Evolutionary conservation across 2,888 invertebrate genomes (phyloP).

Genomic region (Drosophila kokeensis): DNA sequence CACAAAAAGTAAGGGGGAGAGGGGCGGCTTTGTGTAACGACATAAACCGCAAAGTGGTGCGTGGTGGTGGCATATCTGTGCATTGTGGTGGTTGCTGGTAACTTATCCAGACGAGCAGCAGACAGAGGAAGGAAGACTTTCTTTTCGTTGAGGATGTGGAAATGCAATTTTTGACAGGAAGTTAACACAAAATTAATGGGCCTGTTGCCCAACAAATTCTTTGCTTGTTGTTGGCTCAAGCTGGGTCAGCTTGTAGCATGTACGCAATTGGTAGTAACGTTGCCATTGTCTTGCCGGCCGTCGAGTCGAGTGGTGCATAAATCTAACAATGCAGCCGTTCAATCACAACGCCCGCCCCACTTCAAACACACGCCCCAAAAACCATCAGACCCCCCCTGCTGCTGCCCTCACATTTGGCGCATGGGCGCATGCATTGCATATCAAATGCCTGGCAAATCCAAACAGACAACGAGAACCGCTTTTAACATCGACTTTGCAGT

Average conservation of each 20-base stretch:
- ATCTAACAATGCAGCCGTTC: slow-evolving; percentile 70
- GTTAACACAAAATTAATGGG: slow-evolving; percentile 59
- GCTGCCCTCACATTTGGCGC: slow-evolving; percentile 44
- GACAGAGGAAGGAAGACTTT: slow-evolving; percentile 3
- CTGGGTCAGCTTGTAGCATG: slow-evolving; percentile 15
- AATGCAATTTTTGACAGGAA: slow-evolving; percentile 68
- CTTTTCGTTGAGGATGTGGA: slow-evolving; percentile 16
- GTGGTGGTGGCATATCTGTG: neutral
- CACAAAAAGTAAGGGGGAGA: neutral
- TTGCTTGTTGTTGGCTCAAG: slow-evolving; percentile 12
- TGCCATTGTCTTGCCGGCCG: slow-evolving; percentile 37
- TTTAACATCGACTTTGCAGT: slow-evolving; percentile 55
- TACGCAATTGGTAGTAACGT: slow-evolving; percentile 27
- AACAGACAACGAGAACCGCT: slow-evolving; percentile 11
- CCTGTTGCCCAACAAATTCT: slow-evolving; percentile 3
- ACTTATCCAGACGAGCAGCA: slow-evolving; percentile 15
- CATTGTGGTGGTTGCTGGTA: slow-evolving; percentile 11
- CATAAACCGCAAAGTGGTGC: slow-evolving; percentile 36
- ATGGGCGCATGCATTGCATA: slow-evolving; percentile 70
- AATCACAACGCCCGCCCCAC: slow-evolving; percentile 57
- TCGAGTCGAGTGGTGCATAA: slow-evolving; percentile 53
- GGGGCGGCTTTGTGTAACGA: slow-evolving; percentile 11
- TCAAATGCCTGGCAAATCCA: slow-evolving; percentile 50
- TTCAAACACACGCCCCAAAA: slow-evolving; percentile 36
- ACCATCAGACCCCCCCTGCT: slow-evolving; percentile 2